Percentiles rank a stretch among this genome's conserved stretches.
Conservation (phyloP, 2,113 vertebrate genomes). For the Solenodon paradoxus region DNA sequence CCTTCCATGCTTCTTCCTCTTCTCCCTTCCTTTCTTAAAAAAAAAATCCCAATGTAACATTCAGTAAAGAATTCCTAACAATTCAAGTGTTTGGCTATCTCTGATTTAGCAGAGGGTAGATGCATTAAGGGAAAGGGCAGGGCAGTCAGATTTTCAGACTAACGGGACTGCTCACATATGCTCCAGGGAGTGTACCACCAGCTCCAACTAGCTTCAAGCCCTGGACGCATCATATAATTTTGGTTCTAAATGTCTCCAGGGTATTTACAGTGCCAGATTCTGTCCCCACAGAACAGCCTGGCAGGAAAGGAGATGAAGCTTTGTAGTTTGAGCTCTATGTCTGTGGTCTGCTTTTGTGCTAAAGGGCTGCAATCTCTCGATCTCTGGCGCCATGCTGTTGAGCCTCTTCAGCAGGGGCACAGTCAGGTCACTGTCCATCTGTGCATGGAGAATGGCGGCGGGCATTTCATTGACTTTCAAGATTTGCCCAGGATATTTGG, state of each 20-base stretch:
- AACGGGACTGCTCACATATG: no score
- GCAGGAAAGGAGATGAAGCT: fast-evolving
- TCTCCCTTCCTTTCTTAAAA: no score
- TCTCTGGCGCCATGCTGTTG: conserved; percentile 94
- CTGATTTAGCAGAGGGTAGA: background rate
- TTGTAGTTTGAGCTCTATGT: conserved; percentile 82
- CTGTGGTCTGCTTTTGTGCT: conserved; percentile 91
- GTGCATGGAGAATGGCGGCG: conserved; percentile 95
- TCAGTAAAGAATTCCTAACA: background rate
- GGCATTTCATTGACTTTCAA: conserved; percentile 99
- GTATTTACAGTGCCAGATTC: fast-evolving
- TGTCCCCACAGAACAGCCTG: fast-evolving
- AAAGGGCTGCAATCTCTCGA: conserved; percentile 95
- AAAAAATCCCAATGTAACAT: no score
- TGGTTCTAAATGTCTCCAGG: background rate
- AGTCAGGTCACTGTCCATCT: conserved; percentile 99
- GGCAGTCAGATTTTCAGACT: no score
- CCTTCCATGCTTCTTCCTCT: no score
- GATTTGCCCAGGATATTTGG: conserved; percentile 98
- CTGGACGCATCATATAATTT: fast-evolving
- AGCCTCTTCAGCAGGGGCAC: conserved; percentile 96
- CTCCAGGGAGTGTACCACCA: background rate
- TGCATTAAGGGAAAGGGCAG: background rate
- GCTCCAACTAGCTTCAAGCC: background rate
- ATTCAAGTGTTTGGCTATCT: background rate